Evolutionary conservation across 23 tunicate species (phyloP).

Genomic region (Halocynthia roretzi): DNA sequence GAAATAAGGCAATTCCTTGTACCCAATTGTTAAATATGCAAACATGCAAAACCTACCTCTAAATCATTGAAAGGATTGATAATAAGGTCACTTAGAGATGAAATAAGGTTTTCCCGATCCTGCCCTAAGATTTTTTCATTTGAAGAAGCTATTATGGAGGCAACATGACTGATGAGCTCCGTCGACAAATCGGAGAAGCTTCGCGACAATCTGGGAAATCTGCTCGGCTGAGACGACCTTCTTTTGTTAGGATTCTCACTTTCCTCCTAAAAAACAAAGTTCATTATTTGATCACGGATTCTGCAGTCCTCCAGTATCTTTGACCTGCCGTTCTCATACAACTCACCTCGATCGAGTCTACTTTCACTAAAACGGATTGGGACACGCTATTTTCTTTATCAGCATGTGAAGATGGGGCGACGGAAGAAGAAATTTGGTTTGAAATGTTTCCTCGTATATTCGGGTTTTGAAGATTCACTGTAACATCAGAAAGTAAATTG

Average conservation of each 20-base stretch:
- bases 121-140: neutral
- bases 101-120: conserved; percentile 1
- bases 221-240: neutral
- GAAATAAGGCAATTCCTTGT: too few relatives aligned
- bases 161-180: conserved; percentile 79
- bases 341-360: neutral
- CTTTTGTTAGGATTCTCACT: neutral
- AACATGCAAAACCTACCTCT: conserved; percentile 32
- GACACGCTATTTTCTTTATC: too few relatives aligned
- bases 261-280: neutral
- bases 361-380: neutral
- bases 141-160: conserved; percentile 38
- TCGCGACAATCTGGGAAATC: conserved; percentile 40
- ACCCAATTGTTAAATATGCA: too few relatives aligned
- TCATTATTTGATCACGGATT: neutral
- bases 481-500: too few relatives aligned
- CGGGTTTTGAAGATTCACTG: too few relatives aligned
- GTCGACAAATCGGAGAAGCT: conserved; percentile 75
- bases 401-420: too few relatives aligned
- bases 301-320: conserved; percentile 1
- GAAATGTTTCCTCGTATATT: too few relatives aligned
- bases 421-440: too few relatives aligned
- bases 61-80: conserved; percentile 64
- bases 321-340: too few relatives aligned
- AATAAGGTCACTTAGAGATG: conserved; percentile 26